Percentiles rank a stretch among this genome's conserved stretches.
Evolutionary conservation across 64 coral and sea anemone genomes (phyloP).

Genomic region (Stylophora pistillata): DNA sequence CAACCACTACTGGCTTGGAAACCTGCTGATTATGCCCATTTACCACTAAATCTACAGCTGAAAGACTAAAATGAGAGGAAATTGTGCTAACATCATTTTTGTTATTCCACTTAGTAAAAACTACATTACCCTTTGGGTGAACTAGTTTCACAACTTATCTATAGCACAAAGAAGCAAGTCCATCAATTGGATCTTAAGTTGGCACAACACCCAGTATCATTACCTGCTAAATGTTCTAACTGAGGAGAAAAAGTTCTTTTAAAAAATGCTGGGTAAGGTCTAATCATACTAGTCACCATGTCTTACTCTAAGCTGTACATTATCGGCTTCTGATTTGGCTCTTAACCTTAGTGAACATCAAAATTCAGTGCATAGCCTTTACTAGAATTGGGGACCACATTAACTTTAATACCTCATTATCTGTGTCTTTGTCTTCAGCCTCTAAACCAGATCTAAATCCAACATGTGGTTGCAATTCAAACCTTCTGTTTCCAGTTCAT

Average conservation of each 20-base stretch:
- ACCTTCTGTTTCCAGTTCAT: no score
- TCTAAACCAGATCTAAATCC: no score
- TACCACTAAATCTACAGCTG: slow-evolving; percentile 1
- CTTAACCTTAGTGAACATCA: slow-evolving; percentile 36
- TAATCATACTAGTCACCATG: slow-evolving; percentile 23
- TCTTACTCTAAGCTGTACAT: slow-evolving; percentile 15
- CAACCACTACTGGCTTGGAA: not conserved
- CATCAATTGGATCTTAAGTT: not conserved
- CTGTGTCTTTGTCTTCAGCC: no score
- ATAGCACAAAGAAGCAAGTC: not conserved
- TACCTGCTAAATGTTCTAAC: slow-evolving; percentile 3
- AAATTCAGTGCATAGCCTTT: slow-evolving; percentile 47
- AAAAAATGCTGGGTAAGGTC: slow-evolving; percentile 11
- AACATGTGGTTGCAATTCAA: no score
- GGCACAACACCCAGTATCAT: not conserved
- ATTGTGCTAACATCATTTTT: not conserved
- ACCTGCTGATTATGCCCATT: not conserved
- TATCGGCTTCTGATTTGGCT: not conserved
- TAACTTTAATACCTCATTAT: slow-evolving; percentile 57
- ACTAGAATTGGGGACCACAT: slow-evolving; percentile 32
- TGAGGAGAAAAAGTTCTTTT: not conserved
- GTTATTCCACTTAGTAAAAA: not conserved
- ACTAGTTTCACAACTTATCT: not conserved
- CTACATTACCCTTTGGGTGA: not conserved
- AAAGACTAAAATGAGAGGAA: not conserved